phyloP scores from a whole-genome alignment of 2,888 invertebrate species.

The Tromatobia lineatoria region DNA sequence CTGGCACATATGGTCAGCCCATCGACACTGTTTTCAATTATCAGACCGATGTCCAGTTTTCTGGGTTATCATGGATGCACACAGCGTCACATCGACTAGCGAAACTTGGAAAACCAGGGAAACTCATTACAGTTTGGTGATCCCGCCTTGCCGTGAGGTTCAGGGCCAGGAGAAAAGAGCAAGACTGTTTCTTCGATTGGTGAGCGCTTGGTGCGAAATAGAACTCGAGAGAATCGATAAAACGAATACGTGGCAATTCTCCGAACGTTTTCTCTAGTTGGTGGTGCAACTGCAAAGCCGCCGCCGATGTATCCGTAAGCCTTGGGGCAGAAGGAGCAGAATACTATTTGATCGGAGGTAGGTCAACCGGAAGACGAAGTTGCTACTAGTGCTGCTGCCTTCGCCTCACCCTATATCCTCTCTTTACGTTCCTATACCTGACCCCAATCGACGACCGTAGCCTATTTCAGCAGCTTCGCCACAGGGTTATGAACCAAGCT shows the following conservation, averaged over 20 bases:
- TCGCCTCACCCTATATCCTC: slow-evolving; percentile 3
- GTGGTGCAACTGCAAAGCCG: slow-evolving; percentile 24
- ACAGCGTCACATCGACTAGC: too few species aligned
- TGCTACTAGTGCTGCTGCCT: slow-evolving; percentile 22
- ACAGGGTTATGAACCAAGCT: slow-evolving; percentile 15
- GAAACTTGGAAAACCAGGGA: slow-evolving; percentile 10
- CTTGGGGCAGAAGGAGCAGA: slow-evolving; percentile 19
- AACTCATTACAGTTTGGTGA: slow-evolving; percentile 51
- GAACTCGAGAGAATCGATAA: slow-evolving; percentile 35
- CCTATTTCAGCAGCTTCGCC: slow-evolving; percentile 66
- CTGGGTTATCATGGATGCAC: too few species aligned
- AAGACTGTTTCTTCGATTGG: background rate
- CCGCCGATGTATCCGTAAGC: slow-evolving; percentile 20
- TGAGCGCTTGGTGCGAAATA: slow-evolving; percentile 12
- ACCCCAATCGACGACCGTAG: slow-evolving; percentile 50
- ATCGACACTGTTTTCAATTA: too few species aligned
- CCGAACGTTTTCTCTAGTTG: slow-evolving; percentile 21
- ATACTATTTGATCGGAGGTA: slow-evolving; percentile 46
- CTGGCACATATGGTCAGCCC: too few species aligned
- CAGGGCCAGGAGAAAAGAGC: background rate
- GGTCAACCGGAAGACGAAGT: slow-evolving; percentile 62
- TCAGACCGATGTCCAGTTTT: too few species aligned
- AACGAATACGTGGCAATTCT: slow-evolving; percentile 36
- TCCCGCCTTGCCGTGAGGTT: background rate
- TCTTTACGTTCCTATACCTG: background rate